Percentiles rank a stretch among this genome's conserved stretches.
Evolutionary conservation across 2,888 invertebrate genomes (phyloP).

Genomic region (Philaethria dido): DNA sequence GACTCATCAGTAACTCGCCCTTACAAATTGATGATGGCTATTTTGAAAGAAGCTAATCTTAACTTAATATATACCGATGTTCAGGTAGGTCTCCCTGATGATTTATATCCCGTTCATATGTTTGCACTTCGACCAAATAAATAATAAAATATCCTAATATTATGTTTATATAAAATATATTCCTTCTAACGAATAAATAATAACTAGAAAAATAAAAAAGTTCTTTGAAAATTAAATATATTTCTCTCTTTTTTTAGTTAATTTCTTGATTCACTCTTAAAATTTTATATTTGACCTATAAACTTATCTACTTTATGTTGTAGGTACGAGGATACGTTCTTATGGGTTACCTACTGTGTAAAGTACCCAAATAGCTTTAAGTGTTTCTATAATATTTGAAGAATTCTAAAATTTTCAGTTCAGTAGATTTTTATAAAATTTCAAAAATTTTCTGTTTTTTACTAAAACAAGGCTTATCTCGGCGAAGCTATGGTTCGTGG

Average conservation of each 20-base stretch:
- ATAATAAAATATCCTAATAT: constrained; percentile 17
- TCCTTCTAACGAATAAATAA: too few relatives aligned
- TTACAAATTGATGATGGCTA: constrained; percentile 80
- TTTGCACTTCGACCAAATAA: constrained; percentile 87
- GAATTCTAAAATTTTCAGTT: too few relatives aligned
- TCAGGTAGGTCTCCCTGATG: constrained; percentile 93
- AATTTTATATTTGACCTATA: too few relatives aligned
- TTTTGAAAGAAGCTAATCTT: constrained; percentile 89
- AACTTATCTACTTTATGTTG: too few relatives aligned
- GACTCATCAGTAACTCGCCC: constrained; percentile 97
- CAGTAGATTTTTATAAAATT: neutral
- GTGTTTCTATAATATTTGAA: too few relatives aligned
- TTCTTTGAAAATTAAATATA: too few relatives aligned
- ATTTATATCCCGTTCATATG: constrained; percentile 94
- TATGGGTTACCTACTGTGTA: too few relatives aligned
- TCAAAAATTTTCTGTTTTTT: constrained; percentile 34
- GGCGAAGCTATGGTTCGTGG: constrained; percentile 66
- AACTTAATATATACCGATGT: constrained; percentile 86
- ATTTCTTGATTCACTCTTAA: too few relatives aligned
- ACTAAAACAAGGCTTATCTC: constrained; percentile 60
- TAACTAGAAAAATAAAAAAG: too few relatives aligned
- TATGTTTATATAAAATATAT: neutral
- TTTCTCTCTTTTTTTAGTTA: too few relatives aligned
- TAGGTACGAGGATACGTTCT: too few relatives aligned
- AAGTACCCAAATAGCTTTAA: too few relatives aligned